Evolutionary conservation across 2,888 invertebrate genomes (phyloP), one percentile per base, ranked within the genome.

Genomic region (Drosophila longiperda): DNA sequence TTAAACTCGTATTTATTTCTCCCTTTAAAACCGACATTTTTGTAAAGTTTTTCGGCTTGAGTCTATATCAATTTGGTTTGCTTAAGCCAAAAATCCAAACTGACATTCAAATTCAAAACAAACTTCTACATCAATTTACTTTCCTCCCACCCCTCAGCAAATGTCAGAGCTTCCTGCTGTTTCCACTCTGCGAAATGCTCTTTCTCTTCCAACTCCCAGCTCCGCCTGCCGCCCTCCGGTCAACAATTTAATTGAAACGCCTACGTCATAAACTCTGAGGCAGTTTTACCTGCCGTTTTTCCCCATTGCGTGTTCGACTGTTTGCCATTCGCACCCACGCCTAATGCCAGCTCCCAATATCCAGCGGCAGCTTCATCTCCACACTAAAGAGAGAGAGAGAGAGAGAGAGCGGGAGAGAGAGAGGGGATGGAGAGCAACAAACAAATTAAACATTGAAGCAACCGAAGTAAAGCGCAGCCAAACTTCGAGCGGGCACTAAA

Each of bases 261-360:
- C 89, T 79, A 88, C 85, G 77, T 84, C 88, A 88, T 85, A 83
- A 87, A 85, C 79, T 86, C 65, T 65, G 72, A 79, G 83, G 84
- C 72, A 54, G 74, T 71, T 84, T 70, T 73, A 78, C 83, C 78
- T 79, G 65, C 76, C 80, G 68, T 66, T 80, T 54, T 73, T 62
- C 66, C 69, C 86, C 86, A 78, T 85, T 85, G 85, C 85, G 85
- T 85, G 85, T 79, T 85, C 75, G 71, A 85, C 81, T 88, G 82
- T 88, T 85, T 85, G 83, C 85, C 89, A 82, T 87, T 84, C 87
- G 84, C 83, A 86, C 89, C 85, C 85, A 85, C 88, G 82, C 85
- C 87, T 83, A 81, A 78, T 61, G 55, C 55, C 76, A 82, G 62
- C 66, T 66, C 77, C 74, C 48, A 82, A 78, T n/a, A 82, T 78